These are phyloP conservation scores for Acronicta aceris DNA, from an alignment of 2,888 invertebrate species.

Conservation along the genomic window DNA sequence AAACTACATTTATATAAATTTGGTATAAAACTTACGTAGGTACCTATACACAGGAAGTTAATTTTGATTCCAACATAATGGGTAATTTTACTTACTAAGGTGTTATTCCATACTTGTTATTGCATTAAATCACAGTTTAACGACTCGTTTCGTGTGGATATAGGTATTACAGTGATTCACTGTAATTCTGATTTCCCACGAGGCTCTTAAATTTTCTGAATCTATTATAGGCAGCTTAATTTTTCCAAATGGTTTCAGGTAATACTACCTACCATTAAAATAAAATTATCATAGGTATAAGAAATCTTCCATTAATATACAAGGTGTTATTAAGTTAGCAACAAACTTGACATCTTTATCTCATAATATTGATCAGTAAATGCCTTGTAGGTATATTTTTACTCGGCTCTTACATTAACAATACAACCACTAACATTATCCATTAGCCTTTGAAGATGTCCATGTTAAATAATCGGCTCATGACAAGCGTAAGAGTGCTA, in stretches of 20 bases:
- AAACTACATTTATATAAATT: neutral
- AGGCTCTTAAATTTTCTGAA: conserved; percentile 34
- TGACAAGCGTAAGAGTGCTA: conserved; percentile 73
- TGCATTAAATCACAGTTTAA: conserved; percentile 23
- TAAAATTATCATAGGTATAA: neutral
- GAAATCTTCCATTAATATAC: neutral
- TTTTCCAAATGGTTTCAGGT: conserved; percentile 26
- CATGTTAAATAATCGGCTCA: conserved; percentile 65
- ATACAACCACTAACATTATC: conserved; percentile 54
- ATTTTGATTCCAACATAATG: neutral
- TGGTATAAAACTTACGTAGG: too few species aligned
- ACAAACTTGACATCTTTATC: conserved; percentile 9
- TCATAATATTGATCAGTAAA: conserved; percentile 27
- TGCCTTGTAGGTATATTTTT: conserved; percentile 21
- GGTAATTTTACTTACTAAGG: conserved; percentile 8
- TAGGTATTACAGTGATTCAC: conserved; percentile 33
- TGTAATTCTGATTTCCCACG: conserved; percentile 49
- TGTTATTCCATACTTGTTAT: conserved; percentile 3
- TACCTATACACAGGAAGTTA: too few species aligned
- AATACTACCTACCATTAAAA: too few species aligned
- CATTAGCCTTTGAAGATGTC: conserved; percentile 62
- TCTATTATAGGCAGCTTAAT: conserved; percentile 25
- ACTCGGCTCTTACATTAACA: conserved; percentile 46
- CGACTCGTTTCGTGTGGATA: conserved; percentile 27
- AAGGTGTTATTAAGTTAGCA: conserved; percentile 9